These are phyloP conservation scores for Lutraria rhynchaena DNA, from an alignment of 1,140 invertebrate species.

Conservation along the genomic window DNA sequence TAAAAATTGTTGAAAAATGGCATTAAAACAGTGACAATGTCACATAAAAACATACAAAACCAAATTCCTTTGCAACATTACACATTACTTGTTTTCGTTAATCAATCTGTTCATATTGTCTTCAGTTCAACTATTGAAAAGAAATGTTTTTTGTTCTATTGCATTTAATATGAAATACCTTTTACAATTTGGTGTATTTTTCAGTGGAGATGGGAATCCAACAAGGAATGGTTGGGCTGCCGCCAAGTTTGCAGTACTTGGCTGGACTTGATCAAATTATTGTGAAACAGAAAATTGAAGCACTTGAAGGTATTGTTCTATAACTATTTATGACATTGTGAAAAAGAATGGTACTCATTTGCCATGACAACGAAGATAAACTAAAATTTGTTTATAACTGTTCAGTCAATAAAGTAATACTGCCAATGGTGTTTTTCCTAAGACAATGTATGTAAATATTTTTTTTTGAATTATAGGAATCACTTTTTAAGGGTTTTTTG, in stretches of 20 bases:
- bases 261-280: slow-evolving; percentile 34
- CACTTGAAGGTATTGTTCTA: slow-evolving; percentile 45
- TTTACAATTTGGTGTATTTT: neutral
- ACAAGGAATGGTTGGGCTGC: neutral
- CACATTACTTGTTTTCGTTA: neutral
- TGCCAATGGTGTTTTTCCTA: no score
- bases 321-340: no score
- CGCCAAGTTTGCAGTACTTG: slow-evolving; percentile 42
- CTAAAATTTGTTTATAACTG: no score
- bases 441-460: no score
- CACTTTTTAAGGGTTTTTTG: no score
- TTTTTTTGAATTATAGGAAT: no score
- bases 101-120: neutral
- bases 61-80: neutral
- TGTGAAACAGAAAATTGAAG: slow-evolving; percentile 39
- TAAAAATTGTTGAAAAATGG: no score
- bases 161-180: neutral
- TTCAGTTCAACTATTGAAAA: neutral
- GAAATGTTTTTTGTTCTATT: neutral
- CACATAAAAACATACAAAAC: neutral
- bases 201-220: slow-evolving; percentile 3
- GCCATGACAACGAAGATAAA: no score
- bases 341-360: no score
- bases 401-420: no score
- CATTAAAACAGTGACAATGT: neutral